Conservation (phyloP, 2,888 invertebrate species). For the Drosophila falleni region DNA sequence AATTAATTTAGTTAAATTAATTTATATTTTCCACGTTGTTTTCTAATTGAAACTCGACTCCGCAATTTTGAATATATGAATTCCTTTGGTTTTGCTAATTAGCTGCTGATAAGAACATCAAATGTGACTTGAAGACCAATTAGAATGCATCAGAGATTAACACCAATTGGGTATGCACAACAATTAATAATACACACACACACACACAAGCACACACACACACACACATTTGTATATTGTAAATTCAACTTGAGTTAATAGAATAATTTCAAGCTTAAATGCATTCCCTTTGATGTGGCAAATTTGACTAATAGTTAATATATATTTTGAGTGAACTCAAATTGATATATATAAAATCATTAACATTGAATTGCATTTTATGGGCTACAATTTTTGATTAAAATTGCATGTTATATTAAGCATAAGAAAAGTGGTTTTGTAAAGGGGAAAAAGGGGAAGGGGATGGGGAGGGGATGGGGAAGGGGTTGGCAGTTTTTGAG, state of each 20-base stretch:
- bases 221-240: not conserved
- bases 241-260: conserved; percentile 3
- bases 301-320: conserved; percentile 4
- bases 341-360: conserved; percentile 33
- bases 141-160: conserved; percentile 25
- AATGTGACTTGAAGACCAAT: conserved; percentile 16
- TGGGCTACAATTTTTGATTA: conserved; percentile 3
- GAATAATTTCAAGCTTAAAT: not conserved
- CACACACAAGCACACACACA: conserved; percentile 1
- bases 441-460: too few species aligned
- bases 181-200: conserved; percentile 19
- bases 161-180: conserved; percentile 21
- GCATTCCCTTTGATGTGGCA: conserved; percentile 9
- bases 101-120: conserved; percentile 11
- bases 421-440: not conserved
- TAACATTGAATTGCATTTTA: conserved; percentile 27
- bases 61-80: not conserved
- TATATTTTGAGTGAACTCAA: not conserved
- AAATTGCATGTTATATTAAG: conserved; percentile 3
- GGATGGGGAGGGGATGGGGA: too few species aligned
- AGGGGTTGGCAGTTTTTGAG: too few species aligned
- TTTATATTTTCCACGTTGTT: not conserved
- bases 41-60: not conserved
- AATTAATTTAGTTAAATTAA: not conserved
- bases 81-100: conserved; percentile 10